Evolutionary conservation across 1,140 invertebrate species (phyloP).

Genomic region (Oryzaephilus surinamensis): DNA sequence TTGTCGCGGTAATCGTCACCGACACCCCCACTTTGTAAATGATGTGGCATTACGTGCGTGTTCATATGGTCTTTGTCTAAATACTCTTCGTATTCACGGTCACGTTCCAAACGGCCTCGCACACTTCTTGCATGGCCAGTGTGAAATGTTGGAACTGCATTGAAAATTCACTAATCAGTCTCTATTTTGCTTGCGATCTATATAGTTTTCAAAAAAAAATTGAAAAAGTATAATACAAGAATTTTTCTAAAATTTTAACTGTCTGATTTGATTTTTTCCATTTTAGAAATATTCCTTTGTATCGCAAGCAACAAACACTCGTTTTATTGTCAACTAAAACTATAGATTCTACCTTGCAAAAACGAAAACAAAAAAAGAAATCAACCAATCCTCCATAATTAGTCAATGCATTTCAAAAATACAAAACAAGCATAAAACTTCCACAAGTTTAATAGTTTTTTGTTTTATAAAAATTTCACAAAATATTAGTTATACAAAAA

Average conservation of each 20-base stretch:
- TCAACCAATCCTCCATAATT: neutral
- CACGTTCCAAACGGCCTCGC: slow-evolving; percentile 32
- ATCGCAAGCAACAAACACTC: no score
- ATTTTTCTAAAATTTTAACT: no score
- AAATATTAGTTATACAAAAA: neutral
- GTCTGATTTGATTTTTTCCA: no score
- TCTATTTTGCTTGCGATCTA: no score
- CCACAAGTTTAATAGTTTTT: no score
- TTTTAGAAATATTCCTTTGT: no score
- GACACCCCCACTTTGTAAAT: neutral
- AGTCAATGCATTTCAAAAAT: neutral
- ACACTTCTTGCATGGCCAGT: slow-evolving; percentile 26
- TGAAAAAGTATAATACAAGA: no score
- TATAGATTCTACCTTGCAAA: neutral
- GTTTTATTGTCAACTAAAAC: no score
- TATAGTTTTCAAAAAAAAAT: no score
- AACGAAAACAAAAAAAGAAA: neutral
- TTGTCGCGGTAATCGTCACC: slow-evolving; percentile 29
- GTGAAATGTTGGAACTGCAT: slow-evolving; percentile 30
- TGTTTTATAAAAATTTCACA: no score
- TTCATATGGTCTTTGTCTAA: slow-evolving; percentile 26
- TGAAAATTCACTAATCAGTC: slow-evolving; percentile 14
- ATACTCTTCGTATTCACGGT: slow-evolving; percentile 38
- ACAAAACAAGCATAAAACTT: no score
- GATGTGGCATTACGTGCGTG: no score